Evolutionary conservation across 2,888 invertebrate genomes (phyloP), one percentile per base, ranked within the genome.

Genomic region (Xiphydria camelus): DNA sequence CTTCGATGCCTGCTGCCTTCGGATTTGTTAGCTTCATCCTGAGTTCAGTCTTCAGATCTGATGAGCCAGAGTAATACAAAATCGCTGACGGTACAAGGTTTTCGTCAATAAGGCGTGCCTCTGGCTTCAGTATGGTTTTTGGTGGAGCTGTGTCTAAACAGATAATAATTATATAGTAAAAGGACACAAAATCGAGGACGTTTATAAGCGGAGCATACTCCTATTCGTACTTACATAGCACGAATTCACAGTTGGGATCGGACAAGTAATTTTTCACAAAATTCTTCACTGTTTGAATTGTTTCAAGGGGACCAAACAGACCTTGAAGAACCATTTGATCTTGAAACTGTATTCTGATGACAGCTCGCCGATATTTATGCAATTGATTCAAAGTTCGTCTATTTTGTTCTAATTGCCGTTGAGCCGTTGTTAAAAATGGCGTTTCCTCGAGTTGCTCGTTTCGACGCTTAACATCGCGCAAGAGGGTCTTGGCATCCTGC

Each of bases 101-200:
- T 6, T 85, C 81, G 66, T 91, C 87, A 6, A 88, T 66, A 39
- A 92, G 76, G n/a, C 83, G 82, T 56, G 79, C 79, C 41, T 81
- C 77, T 4, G 81, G 76, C 31, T 83, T 77, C 31, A 94, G 76
- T 49, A 85, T 77, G 55, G 80, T 80, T 73, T 89, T 91, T 6
- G 93, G 87, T n/a, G 94, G 94, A 10, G 91, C 85, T 23, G 88
- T 87, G 78, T 89, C 92, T 92, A n/a, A n/a, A n/a, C n/a, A n/a
- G n/a, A n/a, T n/a, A n/a, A n/a, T n/a, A 34, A 10, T 36, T 18
- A 43, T 32, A 14, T 50, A 20, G 29, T 33, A 33, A 44, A 55
- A 3, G 33, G 22, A 41, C 22, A 26, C 42, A 49, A 44, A 34
- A 19, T 42, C 1, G 15, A 40, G 34, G 19, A 10, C 41, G 32